Conservation (phyloP, 2,888 invertebrate genomes). For the Amiota communis region DNA sequence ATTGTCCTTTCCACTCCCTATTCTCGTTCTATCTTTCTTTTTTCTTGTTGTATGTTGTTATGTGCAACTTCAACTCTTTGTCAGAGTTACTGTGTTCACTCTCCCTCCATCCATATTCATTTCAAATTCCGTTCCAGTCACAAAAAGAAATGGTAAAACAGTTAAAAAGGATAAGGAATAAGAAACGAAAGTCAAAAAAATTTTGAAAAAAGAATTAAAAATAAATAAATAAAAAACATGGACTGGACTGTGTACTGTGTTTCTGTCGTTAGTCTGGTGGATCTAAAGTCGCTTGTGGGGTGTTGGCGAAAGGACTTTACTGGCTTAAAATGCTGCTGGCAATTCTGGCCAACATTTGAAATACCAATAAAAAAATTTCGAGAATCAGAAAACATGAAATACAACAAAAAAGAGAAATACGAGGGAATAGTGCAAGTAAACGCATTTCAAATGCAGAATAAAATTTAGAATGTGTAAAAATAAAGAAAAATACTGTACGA, state of each 20-base stretch:
- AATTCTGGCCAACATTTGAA: conserved; percentile 64
- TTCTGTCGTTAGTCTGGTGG: too few species aligned
- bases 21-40: neutral
- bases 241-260: neutral
- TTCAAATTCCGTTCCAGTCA: neutral
- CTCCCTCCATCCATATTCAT: neutral
- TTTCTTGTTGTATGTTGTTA: neutral
- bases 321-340: conserved; percentile 64
- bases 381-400: conserved; percentile 32
- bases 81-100: neutral
- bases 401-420: conserved; percentile 1
- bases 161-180: too few species aligned
- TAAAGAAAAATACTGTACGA: neutral
- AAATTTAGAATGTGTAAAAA: conserved; percentile 58
- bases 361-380: conserved; percentile 61
- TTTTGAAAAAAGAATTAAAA: conserved; percentile 10
- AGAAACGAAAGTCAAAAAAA: conserved; percentile 24
- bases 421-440: conserved; percentile 34
- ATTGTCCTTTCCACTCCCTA: neutral
- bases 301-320: conserved; percentile 59
- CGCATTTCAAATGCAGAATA: conserved; percentile 66
- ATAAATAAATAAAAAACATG: neutral
- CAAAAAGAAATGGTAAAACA: too few species aligned
- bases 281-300: conserved; percentile 27
- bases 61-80: conserved; percentile 23